A percentile compares a stretch with the other conserved stretches of the same genome.
These are phyloP conservation scores for Tinea semifulvella DNA, from an alignment of 2,888 invertebrate genomes.

Conservation along the genomic window DNA sequence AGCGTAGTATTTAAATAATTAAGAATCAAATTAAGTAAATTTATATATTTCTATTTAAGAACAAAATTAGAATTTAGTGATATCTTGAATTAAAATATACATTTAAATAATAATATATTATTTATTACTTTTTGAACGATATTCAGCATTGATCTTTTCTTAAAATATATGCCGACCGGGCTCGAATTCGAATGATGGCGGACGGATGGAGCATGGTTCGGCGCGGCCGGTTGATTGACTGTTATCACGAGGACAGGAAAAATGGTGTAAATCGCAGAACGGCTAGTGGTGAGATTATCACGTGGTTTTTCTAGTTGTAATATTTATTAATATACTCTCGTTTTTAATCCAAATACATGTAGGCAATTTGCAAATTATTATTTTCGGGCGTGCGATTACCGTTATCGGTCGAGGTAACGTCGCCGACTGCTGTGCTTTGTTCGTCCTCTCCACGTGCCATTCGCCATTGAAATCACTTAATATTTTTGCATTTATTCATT, in stretches of 20 bases:
- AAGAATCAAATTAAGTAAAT: no score
- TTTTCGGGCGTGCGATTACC: slow-evolving; percentile 19
- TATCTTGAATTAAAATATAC: no score
- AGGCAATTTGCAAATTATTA: slow-evolving; percentile 17
- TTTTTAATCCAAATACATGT: slow-evolving; percentile 13
- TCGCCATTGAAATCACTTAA: slow-evolving; percentile 46
- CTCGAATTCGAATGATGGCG: slow-evolving; percentile 28
- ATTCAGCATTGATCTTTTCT: slow-evolving; percentile 33
- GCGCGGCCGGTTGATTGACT: slow-evolving; percentile 23
- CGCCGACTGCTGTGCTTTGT: slow-evolving; percentile 54
- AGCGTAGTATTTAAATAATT: no score
- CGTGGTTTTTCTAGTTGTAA: slow-evolving; percentile 9
- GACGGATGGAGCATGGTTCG: slow-evolving; percentile 26
- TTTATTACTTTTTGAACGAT: slow-evolving; percentile 22
- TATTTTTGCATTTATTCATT: slow-evolving; percentile 27
- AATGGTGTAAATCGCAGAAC: slow-evolving; percentile 46
- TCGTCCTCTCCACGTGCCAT: slow-evolving; percentile 63
- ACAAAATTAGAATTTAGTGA: no score
- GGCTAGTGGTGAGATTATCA: slow-evolving; percentile 39
- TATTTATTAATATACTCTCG: slow-evolving; percentile 17
- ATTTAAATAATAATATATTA: background rate
- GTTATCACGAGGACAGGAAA: slow-evolving; percentile 35
- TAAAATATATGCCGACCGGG: slow-evolving; percentile 31
- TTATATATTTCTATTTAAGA: no score
- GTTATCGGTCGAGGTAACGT: slow-evolving; percentile 33